Conservation (phyloP, 2,888 invertebrate genomes). For the Lasioglossum leucozonium region DNA sequence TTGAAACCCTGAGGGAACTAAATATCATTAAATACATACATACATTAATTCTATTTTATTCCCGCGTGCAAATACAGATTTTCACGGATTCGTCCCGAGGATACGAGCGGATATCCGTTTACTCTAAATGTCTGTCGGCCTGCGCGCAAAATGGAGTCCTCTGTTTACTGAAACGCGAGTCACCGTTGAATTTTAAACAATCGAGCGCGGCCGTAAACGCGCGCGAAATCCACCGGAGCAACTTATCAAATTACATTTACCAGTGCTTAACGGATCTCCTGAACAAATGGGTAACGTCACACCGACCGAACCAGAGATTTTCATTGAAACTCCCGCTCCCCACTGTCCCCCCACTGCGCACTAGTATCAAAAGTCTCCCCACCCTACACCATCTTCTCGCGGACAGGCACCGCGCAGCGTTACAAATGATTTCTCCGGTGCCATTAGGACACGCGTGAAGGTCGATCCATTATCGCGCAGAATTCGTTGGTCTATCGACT, state of each 20-base stretch:
- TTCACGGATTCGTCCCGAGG: background rate
- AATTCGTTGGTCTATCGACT: too few relatives aligned
- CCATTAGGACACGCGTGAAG: too few relatives aligned
- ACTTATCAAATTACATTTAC: background rate
- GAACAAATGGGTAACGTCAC: background rate
- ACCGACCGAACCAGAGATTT: too few relatives aligned
- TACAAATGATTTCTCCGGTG: too few relatives aligned
- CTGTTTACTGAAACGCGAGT: background rate
- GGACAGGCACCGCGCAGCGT: too few relatives aligned
- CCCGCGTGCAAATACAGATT: background rate
- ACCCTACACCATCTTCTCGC: too few relatives aligned
- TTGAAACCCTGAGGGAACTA: too few relatives aligned
- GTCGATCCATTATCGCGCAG: too few relatives aligned
- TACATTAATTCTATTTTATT: background rate
- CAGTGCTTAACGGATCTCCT: background rate
- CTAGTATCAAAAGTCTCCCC: too few relatives aligned
- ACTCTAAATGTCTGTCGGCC: background rate
- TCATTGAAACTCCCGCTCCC: too few relatives aligned
- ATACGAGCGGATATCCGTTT: background rate
- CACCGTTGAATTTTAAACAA: background rate
- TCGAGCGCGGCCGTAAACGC: background rate
- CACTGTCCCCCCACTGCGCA: too few relatives aligned
- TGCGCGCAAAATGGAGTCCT: background rate
- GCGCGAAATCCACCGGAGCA: background rate
- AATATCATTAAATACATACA: too few relatives aligned